Evolutionary conservation across 2,797 vertebrate species (phyloP), one percentile per base, ranked within the genome.

Genomic region (Knipowitschia caucasica): DNA sequence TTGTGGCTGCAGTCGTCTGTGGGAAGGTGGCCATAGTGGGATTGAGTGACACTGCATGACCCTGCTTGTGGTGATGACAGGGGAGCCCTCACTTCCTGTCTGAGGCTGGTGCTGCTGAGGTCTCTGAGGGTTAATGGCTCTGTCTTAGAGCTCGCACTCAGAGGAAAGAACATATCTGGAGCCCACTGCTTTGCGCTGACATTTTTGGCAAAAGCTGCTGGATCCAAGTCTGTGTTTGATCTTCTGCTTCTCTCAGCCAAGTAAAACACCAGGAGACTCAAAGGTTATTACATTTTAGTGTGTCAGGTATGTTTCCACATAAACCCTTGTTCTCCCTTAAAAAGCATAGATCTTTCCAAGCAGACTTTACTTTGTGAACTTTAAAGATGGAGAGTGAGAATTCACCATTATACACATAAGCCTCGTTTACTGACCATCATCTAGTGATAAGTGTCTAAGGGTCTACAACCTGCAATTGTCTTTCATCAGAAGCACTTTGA

Each of bases 151-250:
- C 56, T 71, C 7, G 3, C 58, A 67, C 59, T 57, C 73, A 83
- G 83, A 74, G 82, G 83, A 89, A 89, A 91, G 86, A 90, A 87
- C 89, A 91, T 88, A 90, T 87, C 86, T 88, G 81, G 78, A 88
- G 77, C 78, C 76, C 74, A 74, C 79, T 80, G 82, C 84, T 88
- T 77, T 78, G 80, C 62, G 71, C 73, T 76, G 83, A 89, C 78
- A 81, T 87, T 89, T 91, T 86, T 90, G 89, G 89, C 89, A 79
- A 66, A 79, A 83, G 70, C 75, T 78, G 77, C 80, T 89, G 85
- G 86, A 88, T 84, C 77, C 67, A 52, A 78, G 85, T 87, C 83
- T 80, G 69, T 69, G 85, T 92, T 91, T 90, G 89, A 90, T 90
- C 88, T 88, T 47, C 11, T 49, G 47, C 73, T 73, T 80, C 76